Evolutionary conservation across 2,113 vertebrate genomes (phyloP).

Genomic region (Labeo rohita): DNA sequence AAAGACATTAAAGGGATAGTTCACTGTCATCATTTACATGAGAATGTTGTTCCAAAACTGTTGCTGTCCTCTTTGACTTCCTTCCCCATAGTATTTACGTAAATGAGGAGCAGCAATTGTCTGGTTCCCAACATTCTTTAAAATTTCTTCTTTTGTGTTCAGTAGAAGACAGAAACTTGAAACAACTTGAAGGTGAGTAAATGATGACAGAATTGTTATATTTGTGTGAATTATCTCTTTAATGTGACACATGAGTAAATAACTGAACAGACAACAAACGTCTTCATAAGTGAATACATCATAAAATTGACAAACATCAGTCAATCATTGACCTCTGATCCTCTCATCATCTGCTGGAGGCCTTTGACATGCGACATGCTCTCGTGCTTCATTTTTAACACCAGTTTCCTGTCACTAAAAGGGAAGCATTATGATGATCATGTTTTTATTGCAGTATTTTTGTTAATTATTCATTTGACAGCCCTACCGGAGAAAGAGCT

Average conservation of each 20-base stretch:
- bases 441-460: background rate
- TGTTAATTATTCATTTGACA: background rate
- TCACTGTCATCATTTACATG: too few species aligned
- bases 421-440: background rate
- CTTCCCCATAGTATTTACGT: too few species aligned
- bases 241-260: background rate
- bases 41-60: background rate
- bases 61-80: background rate
- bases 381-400: background rate
- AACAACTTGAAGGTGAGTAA: background rate
- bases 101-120: too few species aligned
- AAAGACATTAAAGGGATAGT: background rate
- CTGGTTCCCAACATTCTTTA: background rate
- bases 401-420: background rate
- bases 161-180: background rate
- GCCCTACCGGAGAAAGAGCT: background rate
- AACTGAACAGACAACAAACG: background rate
- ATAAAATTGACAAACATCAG: background rate
- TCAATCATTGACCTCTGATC: background rate
- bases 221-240: background rate
- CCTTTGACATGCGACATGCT: background rate
- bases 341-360: background rate
- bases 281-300: background rate
- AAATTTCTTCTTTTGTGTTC: background rate
- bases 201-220: background rate